phyloP scores from a whole-genome alignment of 53 echinoderm and acorn worm species.

The Henricia sp. region DNA sequence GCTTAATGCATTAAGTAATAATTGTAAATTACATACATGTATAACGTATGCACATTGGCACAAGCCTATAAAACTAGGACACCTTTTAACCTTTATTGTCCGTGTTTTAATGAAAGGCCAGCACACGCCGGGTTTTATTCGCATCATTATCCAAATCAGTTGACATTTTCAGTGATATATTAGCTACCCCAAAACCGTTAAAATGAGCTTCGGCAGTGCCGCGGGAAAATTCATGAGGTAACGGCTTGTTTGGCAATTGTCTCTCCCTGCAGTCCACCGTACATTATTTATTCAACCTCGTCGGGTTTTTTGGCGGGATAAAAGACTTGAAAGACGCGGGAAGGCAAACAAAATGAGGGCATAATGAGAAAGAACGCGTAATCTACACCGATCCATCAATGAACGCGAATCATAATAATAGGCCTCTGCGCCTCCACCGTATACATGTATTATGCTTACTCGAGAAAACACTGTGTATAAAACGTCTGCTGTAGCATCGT shows the following conservation, averaged over 20 bases:
- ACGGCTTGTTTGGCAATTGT: constrained; percentile 6
- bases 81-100: too few species aligned
- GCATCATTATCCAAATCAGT: neutral
- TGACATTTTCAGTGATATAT: constrained; percentile 4
- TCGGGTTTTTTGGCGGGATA: constrained; percentile 10
- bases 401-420: neutral
- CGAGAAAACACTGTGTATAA: neutral
- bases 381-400: constrained; percentile 57
- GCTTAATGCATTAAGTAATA: too few species aligned
- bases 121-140: neutral
- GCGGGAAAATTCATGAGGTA: neutral
- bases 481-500: neutral
- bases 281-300: constrained; percentile 35
- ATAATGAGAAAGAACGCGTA: constrained; percentile 44
- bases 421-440: neutral
- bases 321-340: constrained; percentile 2
- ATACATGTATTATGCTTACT: neutral
- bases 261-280: neutral
- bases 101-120: too few species aligned
- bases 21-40: too few species aligned
- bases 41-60: too few species aligned
- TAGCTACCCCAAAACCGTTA: neutral
- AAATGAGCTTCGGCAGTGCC: neutral
- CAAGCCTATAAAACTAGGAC: too few species aligned
- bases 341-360: constrained; percentile 34